Base-by-base conservation (phyloP, 1,140 invertebrate species). In the Psilanteris sp. region DNA sequence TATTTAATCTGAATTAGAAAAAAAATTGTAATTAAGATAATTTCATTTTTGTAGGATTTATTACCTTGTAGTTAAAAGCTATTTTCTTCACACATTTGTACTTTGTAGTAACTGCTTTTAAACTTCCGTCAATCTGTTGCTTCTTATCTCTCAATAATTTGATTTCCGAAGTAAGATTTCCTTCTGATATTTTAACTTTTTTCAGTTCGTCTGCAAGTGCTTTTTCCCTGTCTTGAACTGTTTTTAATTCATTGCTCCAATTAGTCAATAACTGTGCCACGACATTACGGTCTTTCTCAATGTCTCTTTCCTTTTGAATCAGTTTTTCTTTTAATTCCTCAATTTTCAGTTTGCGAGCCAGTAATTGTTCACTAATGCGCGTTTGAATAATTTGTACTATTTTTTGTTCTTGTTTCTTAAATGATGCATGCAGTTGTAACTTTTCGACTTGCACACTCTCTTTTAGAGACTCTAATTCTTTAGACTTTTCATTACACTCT, bases 1-100 rank as follows among this genome's bases (percentile, higher is more conserved):
- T 20, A 20, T 20, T 20, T 20, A 20, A 20, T n/a, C n/a, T n/a
- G n/a, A n/a, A n/a, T n/a, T n/a, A n/a, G n/a, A n/a, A n/a, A n/a
- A n/a, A n/a, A n/a, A n/a, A n/a, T n/a, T n/a, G n/a, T n/a, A n/a
- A n/a, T n/a, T n/a, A n/a, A n/a, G n/a, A n/a, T n/a, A n/a, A n/a
- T n/a, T n/a, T n/a, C n/a, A n/a, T n/a, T n/a, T 54, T 10, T 13
- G 13, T 18, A 4, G 8, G 11, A 43, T 13, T 5, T 70, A 26
- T 48, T 76, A 87, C 86, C 79, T 85, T 87, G 41, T 85, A 87
- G 79, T 87, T 86, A n/a, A 66, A 41, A 13, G 79, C 83, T 13
- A 67, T 81, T 46, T 81, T 71, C 31, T 83, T 87, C 0, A 81
- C 84, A 2, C 55, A 68, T 7, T 78, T 64, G 72, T 87, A 86